Base-by-base conservation (phyloP, 1,140 invertebrate genomes). In the Mizuhopecten yessoensis region DNA sequence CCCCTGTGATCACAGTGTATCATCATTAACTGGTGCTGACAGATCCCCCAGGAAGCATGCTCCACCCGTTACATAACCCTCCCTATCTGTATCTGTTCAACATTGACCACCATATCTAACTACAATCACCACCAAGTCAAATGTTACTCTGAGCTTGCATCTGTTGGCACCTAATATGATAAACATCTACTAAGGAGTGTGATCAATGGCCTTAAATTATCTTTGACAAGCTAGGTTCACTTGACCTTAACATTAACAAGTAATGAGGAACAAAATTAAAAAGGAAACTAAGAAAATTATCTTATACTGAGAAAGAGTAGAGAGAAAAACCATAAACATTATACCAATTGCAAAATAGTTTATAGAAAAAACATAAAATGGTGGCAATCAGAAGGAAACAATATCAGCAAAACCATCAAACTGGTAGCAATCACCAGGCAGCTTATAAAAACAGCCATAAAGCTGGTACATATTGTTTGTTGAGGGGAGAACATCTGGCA, bases 391-490 rank as follows among this genome's bases (percentile, higher is more conserved):
- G 57, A 75, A 75, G 23, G 23, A 29, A 75, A 75, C n/a, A 75
- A 75, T 75, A 75, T 75, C 23, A 75, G 29, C 57, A 75, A n/a
- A 29, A 29, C 57, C 57, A 75, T 75, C 57, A 75, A 75, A 75
- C 57, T 75, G 57, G 57, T 1, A 75, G 57, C 57, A 75, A 75
- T 75, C 57, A 75, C 9, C 57, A 75, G 57, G 57, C 9, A 29
- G n/a, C 57, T 17, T 75, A 75, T 75, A 75, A 75, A 75, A 75
- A 75, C 57, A n/a, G 11, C 57, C 57, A 75, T 75, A 75, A 75
- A n/a, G 23, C 1, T 29, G 57, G 0, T 29, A 29, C n/a, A n/a
- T 75, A 29, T 13, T 75, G 5, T 75, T 29, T 75, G 29, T 75
- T 29, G 9, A 29, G 57, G 57, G 29, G 57, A n/a, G 23, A 75